A percentile compares a stretch with the other conserved stretches of the same genome.
Conservation (phyloP, 2,113 vertebrate species). For the Brachirus orientalis region DNA sequence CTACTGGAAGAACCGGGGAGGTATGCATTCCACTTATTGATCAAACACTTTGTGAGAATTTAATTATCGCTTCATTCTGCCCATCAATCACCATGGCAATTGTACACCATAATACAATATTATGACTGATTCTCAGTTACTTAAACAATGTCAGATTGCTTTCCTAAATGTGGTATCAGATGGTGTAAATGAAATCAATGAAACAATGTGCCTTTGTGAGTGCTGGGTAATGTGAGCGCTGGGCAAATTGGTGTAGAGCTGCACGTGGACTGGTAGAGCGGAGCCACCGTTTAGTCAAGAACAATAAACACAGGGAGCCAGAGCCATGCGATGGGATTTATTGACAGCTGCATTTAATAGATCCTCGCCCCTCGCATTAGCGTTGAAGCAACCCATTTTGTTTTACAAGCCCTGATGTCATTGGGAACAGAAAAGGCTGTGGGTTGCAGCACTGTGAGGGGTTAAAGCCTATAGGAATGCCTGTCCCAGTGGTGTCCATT, state of each 20-base stretch:
- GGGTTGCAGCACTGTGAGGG: constrained; percentile 40
- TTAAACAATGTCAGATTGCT: constrained; percentile 43
- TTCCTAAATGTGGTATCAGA: constrained; percentile 37
- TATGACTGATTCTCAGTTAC: constrained; percentile 46
- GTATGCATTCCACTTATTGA: constrained; percentile 70
- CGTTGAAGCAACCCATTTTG: constrained; percentile 53
- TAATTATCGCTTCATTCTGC: constrained; percentile 49
- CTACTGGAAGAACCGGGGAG: constrained; percentile 95
- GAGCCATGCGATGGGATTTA: constrained; percentile 57
- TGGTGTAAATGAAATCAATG: constrained; percentile 55
- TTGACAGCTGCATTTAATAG: constrained; percentile 80
- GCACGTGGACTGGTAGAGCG: constrained; percentile 34
- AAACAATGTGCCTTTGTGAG: constrained; percentile 67
- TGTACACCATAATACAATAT: constrained; percentile 48
- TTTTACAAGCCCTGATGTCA: constrained; percentile 76
- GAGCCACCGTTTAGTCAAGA: constrained; percentile 71
- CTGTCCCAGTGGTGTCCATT: constrained; percentile 59
- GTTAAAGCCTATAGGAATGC: constrained; percentile 67
- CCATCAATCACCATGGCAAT: constrained; percentile 61
- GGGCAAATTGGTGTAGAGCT: constrained; percentile 36
- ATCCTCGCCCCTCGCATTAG: constrained; percentile 41
- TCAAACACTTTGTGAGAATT: constrained; percentile 54
- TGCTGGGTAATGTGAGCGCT: constrained; percentile 40
- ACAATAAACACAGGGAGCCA: constrained; percentile 71
- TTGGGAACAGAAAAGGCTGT: constrained; percentile 28